Conservation (phyloP, 2,113 vertebrate species). For the Penelope pileata region DNA sequence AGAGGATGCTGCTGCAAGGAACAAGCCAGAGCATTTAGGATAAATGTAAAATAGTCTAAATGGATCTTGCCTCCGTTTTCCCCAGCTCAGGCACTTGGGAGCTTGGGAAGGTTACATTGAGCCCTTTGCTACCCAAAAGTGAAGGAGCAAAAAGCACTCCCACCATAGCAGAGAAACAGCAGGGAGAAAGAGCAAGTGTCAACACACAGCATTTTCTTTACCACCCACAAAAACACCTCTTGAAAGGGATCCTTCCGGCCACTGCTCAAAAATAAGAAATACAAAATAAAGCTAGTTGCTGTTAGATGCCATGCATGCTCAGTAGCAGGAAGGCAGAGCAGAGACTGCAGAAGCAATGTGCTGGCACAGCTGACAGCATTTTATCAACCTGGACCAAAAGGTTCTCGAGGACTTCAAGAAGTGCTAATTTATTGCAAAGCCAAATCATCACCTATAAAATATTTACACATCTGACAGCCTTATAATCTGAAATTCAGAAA, state of each 20-base stretch:
- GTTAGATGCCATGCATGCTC: accelerated
- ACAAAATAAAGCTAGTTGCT: background rate
- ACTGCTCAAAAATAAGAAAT: accelerated
- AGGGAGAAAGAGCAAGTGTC: background rate
- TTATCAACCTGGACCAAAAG: background rate
- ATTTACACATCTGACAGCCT: conserved; percentile 32
- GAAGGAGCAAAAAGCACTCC: background rate
- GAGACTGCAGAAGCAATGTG: accelerated
- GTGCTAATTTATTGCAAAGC: background rate
- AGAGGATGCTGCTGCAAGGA: background rate
- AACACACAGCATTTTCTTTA: background rate
- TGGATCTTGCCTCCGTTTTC: background rate
- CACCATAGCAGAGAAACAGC: background rate
- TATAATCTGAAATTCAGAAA: background rate
- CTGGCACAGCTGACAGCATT: background rate
- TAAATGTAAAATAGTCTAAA: background rate
- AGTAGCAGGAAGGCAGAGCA: background rate
- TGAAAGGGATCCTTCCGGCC: background rate
- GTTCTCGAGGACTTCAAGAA: background rate
- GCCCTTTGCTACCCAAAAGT: background rate
- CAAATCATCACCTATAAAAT: conserved; percentile 1
- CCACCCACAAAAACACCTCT: background rate
- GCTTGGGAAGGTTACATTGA: background rate
- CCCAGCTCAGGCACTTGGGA: background rate
- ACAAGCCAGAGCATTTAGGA: background rate